Evolutionary conservation across 2,113 vertebrate genomes (phyloP), one percentile per base, ranked within the genome.

Genomic region (Mastomys coucha): DNA sequence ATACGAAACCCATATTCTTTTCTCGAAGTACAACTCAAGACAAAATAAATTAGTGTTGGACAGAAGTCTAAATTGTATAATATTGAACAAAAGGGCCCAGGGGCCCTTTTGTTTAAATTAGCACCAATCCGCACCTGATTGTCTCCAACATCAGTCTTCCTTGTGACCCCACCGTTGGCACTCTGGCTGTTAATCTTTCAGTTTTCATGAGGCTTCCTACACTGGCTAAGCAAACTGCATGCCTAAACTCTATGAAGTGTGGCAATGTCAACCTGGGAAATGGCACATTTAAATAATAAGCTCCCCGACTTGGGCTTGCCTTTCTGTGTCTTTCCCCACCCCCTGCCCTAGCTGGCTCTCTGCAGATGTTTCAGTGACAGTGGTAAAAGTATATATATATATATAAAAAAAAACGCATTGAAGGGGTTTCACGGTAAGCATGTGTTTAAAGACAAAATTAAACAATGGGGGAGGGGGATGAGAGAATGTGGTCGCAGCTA

Each of bases 71-170:
- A 97, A 93, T 97, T 91, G 67, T 96, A 95, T 86, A 94, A 94
- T 84, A 95, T 16, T 58, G 96, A 98, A 98, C 91, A 95, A 97
- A 98, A 98, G 98, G 73, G 76, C 91, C 31, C 75, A 70, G 42
- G 96, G 94, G 98, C 88, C 58, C 93, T 98, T 97, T 96, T 97
- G 97, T 97, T 98, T 80, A 98, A 98, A 99, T 98, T 99, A 99
- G 99, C 99, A 99, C 99, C 99, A 98, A 98, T 99, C 98, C 97
- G 98, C 98, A 98, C 91, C 97, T 69, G 97, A 98, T 97, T 98
- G 89, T 97, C 96, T 91, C 81, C 93, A 91, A 94, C 26, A 36
- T 0, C 24, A 39, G 93, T 73, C 76, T 31, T 97, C 95, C 89
- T 42, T 84, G 26, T 96, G 88, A 90, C 95, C 91, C 58, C 0